Evolutionary conservation across 2,797 vertebrate species (phyloP), one percentile per base, ranked within the genome.

Genomic region (Streptopelia turtur): DNA sequence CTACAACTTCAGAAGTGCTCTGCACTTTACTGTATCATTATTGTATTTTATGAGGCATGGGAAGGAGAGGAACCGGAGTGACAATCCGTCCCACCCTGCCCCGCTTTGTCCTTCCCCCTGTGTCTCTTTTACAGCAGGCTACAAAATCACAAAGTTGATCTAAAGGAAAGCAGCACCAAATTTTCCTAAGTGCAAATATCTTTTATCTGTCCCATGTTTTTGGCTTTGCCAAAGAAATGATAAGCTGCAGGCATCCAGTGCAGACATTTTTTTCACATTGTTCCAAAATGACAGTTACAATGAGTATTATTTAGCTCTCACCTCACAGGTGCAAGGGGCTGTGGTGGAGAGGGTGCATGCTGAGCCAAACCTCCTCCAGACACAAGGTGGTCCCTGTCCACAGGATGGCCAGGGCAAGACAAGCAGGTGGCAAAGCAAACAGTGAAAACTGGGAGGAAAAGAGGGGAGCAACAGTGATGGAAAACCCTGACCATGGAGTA

Each of bases 11-110:
- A 91, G 93, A 90, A 92, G 87, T 53, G 22, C 52, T 76, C 69
- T 86, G 50, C 31, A 25, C 15, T 93, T 93, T 56, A 81, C 55
- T 78, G 53, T 63, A 50, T 69, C 85, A 72, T 93, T 95, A 91
- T 90, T 95, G 75, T 63, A 77, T 90, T 96, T 90, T 90, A 79
- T 63, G 87, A 91, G 80, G 52, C 79, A 79, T 8, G 10, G 59
- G 70, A 90, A 94, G 55, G 83, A 94, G 59, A 81, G 18, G 28
- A 88, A 80, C 30, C 0, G 0, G 50, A 72, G 76, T 35, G 33
- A 35, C 65, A 76, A 55, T 70, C 77, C 69, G 72, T 69, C 24
- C 76, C 92, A 13, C 59, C 43, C 43, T 83, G 47, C 28, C 69
- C 25, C 6, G 21, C 79, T 92, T 80, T 87, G 89, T 75, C 72